phyloP scores from a whole-genome alignment of 2,113 vertebrate species.

The Cinclus mexicanus region DNA sequence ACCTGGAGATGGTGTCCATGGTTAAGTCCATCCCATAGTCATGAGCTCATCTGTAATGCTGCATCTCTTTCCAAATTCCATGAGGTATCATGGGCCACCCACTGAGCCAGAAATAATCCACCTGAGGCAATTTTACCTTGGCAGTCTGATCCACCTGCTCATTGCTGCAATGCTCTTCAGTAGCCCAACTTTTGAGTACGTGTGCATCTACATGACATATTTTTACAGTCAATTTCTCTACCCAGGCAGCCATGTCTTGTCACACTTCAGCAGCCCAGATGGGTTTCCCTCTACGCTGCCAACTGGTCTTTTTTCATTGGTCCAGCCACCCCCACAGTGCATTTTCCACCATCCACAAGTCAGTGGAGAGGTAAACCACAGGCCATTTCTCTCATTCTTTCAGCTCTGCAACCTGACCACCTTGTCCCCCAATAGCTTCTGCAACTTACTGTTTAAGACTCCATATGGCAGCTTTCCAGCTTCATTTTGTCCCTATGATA shows the following conservation, averaged over 20 bases:
- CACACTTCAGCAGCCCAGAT: background rate
- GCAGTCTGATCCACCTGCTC: background rate
- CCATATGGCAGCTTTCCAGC: background rate
- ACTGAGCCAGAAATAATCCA: background rate
- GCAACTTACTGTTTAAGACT: background rate
- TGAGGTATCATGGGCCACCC: fast-evolving
- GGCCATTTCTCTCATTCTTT: background rate
- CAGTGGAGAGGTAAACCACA: background rate
- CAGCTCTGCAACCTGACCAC: background rate
- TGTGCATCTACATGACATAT: background rate
- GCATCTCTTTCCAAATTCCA: background rate
- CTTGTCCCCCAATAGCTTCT: background rate
- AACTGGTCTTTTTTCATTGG: background rate
- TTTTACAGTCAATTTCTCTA: background rate
- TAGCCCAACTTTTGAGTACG: fast-evolving
- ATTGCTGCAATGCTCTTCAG: background rate
- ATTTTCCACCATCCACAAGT: background rate
- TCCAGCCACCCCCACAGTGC: background rate
- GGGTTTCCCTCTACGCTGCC: background rate
- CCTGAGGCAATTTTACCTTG: background rate
- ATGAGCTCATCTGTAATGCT: background rate
- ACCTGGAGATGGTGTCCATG: background rate
- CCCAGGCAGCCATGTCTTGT: background rate
- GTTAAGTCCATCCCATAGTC: background rate
- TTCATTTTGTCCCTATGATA: background rate